Evolutionary conservation across 2,113 vertebrate species (phyloP).

Genomic region (Rhineura floridana): DNA sequence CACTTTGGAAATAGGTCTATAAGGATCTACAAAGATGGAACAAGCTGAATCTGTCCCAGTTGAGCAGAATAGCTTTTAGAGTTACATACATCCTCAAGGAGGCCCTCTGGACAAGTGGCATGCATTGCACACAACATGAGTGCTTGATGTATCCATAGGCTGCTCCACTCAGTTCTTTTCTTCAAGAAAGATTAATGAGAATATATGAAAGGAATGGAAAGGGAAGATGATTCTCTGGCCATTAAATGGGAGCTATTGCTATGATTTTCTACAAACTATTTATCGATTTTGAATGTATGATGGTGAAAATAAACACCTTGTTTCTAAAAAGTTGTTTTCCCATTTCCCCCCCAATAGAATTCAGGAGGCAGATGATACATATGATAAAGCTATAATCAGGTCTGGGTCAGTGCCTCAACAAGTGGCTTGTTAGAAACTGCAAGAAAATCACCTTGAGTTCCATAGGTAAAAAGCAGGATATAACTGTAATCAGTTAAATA

Average conservation of each 20-base stretch:
- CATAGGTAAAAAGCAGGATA: neutral
- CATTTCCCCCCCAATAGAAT: neutral
- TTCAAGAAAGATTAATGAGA: no score
- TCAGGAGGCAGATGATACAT: neutral
- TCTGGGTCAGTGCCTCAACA: neutral
- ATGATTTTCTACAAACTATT: slow-evolving; percentile 49
- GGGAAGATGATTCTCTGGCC: neutral
- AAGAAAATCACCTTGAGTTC: neutral
- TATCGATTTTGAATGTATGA: slow-evolving; percentile 43
- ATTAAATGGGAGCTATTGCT: neutral
- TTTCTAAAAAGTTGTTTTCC: slow-evolving; percentile 58
- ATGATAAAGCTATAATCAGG: neutral
- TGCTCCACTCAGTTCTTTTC: no score
- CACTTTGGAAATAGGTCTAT: no score
- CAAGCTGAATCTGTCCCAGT: no score
- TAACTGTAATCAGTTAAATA: slow-evolving; percentile 25
- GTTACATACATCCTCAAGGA: no score
- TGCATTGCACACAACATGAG: no score
- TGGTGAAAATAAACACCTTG: slow-evolving; percentile 58
- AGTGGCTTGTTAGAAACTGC: neutral
- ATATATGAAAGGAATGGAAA: neutral
- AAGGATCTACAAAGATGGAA: no score
- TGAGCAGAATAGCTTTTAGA: no score
- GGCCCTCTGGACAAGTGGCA: no score
- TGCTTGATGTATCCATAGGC: no score